phyloP scores from a whole-genome alignment of 2,888 invertebrate species.

The Nebria brevicollis region DNA sequence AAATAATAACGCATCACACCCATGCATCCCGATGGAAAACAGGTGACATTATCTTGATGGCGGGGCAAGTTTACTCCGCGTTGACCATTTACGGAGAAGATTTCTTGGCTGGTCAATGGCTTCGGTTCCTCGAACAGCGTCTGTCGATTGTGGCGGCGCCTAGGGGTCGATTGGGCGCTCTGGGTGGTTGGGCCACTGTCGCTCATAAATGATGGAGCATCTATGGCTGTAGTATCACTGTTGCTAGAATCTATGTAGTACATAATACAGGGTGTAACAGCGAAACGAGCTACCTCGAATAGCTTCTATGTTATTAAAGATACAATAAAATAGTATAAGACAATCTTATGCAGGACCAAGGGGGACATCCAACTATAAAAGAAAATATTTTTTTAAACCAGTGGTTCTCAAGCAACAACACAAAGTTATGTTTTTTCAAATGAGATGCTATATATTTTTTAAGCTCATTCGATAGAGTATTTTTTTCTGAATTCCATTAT shows the following conservation, averaged over 20 bases:
- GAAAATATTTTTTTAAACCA: no score
- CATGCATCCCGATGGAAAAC: constrained; percentile 56
- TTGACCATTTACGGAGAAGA: constrained; percentile 23
- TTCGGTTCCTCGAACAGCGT: constrained; percentile 12
- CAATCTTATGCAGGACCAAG: no score
- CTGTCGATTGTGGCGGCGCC: not conserved
- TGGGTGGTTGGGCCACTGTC: not conserved
- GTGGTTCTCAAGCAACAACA: no score
- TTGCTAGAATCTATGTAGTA: not conserved
- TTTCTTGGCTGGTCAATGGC: not conserved
- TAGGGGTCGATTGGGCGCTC: not conserved
- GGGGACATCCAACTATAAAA: no score
- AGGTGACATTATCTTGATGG: constrained; percentile 51
- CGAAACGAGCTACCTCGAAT: no score
- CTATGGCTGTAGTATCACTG: not conserved
- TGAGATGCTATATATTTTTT: no score
- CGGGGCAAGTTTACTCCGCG: constrained; percentile 47
- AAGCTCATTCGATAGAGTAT: no score
- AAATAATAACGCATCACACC: constrained; percentile 46
- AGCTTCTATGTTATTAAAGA: no score
- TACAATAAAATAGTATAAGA: no score
- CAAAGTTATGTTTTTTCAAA: no score
- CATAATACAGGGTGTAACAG: no score
- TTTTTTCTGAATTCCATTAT: no score
- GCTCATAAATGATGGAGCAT: not conserved